A percentile compares a stretch with the other conserved stretches of the same genome.
These are phyloP conservation scores for Magallana ariakensis DNA, from an alignment of 1,140 invertebrate species.

Conservation along the genomic window DNA sequence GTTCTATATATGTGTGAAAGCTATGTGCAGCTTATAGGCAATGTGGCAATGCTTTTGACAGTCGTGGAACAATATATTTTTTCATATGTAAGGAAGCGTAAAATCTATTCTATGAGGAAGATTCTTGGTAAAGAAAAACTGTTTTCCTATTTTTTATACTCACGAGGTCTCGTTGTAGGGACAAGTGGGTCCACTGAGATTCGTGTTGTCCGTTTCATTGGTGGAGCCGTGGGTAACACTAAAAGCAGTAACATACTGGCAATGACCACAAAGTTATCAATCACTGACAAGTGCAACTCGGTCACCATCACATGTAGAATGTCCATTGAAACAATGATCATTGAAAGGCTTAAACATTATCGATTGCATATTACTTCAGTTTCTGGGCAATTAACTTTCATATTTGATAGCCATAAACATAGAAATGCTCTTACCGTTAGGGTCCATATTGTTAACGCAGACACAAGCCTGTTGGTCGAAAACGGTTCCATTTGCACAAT, in stretches of 20 bases:
- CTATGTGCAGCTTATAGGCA: neutral
- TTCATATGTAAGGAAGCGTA: neutral
- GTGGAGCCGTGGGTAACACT: neutral
- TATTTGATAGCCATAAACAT: no score
- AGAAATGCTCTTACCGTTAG: neutral
- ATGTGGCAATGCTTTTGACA: neutral
- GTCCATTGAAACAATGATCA: no score
- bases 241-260: neutral
- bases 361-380: no score
- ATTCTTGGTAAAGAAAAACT: no score
- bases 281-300: no score
- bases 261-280: no score
- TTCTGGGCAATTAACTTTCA: no score
- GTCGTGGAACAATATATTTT: no score
- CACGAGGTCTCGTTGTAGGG: neutral
- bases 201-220: neutral
- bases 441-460: neutral
- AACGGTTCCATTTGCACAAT: slow-evolving; percentile 10
- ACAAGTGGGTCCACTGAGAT: neutral
- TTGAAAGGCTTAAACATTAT: no score
- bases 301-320: no score
- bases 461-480: slow-evolving; percentile 14
- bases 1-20: neutral
- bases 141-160: neutral
- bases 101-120: neutral